Base-by-base conservation (phyloP, 2,888 invertebrate species). In the Esperia sulphurella region DNA sequence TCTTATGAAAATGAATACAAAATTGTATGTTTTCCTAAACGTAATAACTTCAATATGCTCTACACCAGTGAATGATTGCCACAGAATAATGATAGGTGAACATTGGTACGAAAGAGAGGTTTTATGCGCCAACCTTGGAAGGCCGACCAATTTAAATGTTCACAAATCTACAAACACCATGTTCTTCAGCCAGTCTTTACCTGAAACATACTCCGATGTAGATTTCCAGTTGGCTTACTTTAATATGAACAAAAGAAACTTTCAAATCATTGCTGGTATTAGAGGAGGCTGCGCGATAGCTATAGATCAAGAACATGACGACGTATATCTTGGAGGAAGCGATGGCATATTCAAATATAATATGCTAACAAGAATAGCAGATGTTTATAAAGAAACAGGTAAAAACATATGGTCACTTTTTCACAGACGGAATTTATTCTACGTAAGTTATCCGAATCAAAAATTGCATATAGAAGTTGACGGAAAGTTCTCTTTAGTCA, bases 291-390 rank as follows among this genome's bases (percentile, higher is more conserved):
- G 82, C 38, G 61, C 84, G 0, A 62, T 75, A 1, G 74, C 82
- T 0, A 73, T 83, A 51, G 82, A 84, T 21, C 70, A 74, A 38
- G 38, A 41, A 0, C 73, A 73, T 12, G 80, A 81, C 29, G 72
- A 72, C 0, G 67, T 84, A 30, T 84, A 69, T 31, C 54, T 84
- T 5, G 84, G 84, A n/a, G 83, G 84, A 0, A 77, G 67, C 14
- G 76, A 82, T 12, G 84, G 83, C 0, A 84, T 84, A 8, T 83
- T 75, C 48, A 82, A 74, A 65, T 83, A 71, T 8, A 81, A 83
- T 21, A 65, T 76, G 69, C 43, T 65, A 0, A 82, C 79, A 0
- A 75, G 68, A 58, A 43, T 79, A 52, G 78, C 80, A 0, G 79
- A 83, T 48, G 66, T 61, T 21, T 82, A 79, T 45, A 76, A 66